These are phyloP conservation scores for Catocala sponsa DNA, from an alignment of 2,888 invertebrate species.

Conservation along the genomic window DNA sequence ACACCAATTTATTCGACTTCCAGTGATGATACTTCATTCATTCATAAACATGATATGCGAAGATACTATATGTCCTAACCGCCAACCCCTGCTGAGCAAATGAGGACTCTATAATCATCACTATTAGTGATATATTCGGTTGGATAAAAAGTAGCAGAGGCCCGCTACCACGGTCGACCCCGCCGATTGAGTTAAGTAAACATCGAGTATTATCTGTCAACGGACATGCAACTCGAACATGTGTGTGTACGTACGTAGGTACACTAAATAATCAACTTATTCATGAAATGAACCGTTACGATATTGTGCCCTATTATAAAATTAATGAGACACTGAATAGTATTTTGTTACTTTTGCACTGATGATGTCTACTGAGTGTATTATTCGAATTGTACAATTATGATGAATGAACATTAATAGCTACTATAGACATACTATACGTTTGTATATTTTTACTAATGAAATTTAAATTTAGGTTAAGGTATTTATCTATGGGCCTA, in stretches of 20 bases:
- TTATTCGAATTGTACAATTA: constrained; percentile 4
- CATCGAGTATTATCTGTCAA: constrained; percentile 87
- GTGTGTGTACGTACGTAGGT: constrained; percentile 67
- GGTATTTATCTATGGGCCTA: too few species aligned
- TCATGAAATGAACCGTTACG: constrained; percentile 74
- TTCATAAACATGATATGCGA: constrained; percentile 76
- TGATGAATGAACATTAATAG: too few species aligned
- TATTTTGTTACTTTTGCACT: background rate
- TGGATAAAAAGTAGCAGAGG: constrained; percentile 53
- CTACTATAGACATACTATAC: too few species aligned
- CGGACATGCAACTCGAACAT: constrained; percentile 78
- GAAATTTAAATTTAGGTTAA: too few species aligned
- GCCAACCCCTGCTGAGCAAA: constrained; percentile 60
- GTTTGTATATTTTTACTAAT: too few species aligned
- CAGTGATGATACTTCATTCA: constrained; percentile 86
- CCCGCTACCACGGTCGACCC: constrained; percentile 74
- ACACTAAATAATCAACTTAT: constrained; percentile 78
- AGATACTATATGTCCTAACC: constrained; percentile 73
- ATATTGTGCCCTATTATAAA: constrained; percentile 39
- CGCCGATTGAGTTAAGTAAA: constrained; percentile 86
- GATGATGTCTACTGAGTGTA: background rate
- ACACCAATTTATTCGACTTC: constrained; percentile 68
- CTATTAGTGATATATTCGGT: constrained; percentile 62
- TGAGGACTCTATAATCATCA: constrained; percentile 70
- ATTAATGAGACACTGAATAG: constrained; percentile 16